A percentile compares a stretch with the other conserved stretches of the same genome.
Conservation (phyloP, 1,140 invertebrate genomes). For the Arion vulgaris region DNA sequence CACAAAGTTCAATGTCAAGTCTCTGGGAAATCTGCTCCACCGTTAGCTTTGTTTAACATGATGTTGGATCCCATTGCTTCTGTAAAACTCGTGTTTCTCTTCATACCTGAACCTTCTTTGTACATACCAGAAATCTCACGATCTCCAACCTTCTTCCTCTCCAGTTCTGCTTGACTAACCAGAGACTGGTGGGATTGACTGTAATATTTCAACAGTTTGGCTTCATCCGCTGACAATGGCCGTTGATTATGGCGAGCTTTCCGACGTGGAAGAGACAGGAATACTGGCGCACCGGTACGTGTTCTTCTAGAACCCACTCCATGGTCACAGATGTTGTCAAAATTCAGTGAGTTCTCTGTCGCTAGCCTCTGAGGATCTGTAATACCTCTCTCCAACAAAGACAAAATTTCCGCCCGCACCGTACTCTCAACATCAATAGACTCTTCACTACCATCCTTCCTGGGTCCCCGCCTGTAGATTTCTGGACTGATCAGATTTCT, state of each 20-base stretch:
- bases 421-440: neutral
- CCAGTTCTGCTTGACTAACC: slow-evolving; percentile 24
- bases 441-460: slow-evolving; percentile 8
- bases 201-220: slow-evolving; percentile 23
- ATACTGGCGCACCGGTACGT: neutral
- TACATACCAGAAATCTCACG: too few relatives aligned
- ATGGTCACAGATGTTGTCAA: neutral
- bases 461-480: neutral
- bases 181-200: slow-evolving; percentile 42
- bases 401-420: slow-evolving; percentile 45
- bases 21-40: neutral
- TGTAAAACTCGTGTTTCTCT: slow-evolving; percentile 14
- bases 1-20: slow-evolving; percentile 3
- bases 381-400: slow-evolving; percentile 40
- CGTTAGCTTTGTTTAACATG: neutral
- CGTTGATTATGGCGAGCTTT: slow-evolving; percentile 19
- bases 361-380: slow-evolving; percentile 26
- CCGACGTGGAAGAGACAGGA: neutral
- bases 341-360: slow-evolving; percentile 8
- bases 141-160: neutral
- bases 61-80: neutral
- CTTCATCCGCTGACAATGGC: slow-evolving; percentile 44
- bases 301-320: too few relatives aligned
- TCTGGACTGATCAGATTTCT: neutral
- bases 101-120: neutral